Base-by-base conservation (phyloP, 2,113 vertebrate genomes). In the Pelecanus crispus region DNA sequence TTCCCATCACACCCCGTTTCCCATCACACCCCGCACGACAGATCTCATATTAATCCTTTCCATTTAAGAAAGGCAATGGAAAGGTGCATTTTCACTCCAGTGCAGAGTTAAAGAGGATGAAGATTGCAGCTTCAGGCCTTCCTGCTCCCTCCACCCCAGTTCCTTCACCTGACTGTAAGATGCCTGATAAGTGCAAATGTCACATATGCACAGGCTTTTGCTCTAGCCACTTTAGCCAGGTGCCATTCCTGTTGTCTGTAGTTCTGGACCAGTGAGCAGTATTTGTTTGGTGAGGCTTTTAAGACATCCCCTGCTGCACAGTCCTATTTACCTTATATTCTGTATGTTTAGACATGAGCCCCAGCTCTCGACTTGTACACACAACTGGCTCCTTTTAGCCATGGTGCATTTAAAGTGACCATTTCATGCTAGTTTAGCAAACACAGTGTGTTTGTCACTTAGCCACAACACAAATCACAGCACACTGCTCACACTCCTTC, bases 381-480 rank as follows among this genome's bases (percentile, higher is more conserved):
- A 94, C 56, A 81, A 75, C 45, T 36, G 80, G 45, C 85, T 92
- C 67, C 90, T 92, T 88, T 75, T 29, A 87, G 88, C 86, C 5
- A 0, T 18, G 86, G 17, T 58, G 66, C 67, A 79, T 79, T 82
- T 26, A 49, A 77, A 94, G 66, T 10, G 42, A 84, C 72, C 66
- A 19, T 73, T 91, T 88, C 56, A 52, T 32, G 68, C 49, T 59
- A 52, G 88, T 65, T 94, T 13, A 92, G 94, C 83, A 94, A 94
- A 97, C 83, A 78, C 50, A 6, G 70, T 2, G 18, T 74, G 68
- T 65, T 88, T 90, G 88, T 87, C 86, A 66, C 95, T 77, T 24
- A 50, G n/a, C 59, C 86, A 58, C 75, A 87, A 61, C 59, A 62
- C 74, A 80, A 75, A 67, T 88, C 90, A 38, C 83, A 78, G 71